Conservation (phyloP, 1,140 invertebrate genomes). For the Anastrepha obliqua region DNA sequence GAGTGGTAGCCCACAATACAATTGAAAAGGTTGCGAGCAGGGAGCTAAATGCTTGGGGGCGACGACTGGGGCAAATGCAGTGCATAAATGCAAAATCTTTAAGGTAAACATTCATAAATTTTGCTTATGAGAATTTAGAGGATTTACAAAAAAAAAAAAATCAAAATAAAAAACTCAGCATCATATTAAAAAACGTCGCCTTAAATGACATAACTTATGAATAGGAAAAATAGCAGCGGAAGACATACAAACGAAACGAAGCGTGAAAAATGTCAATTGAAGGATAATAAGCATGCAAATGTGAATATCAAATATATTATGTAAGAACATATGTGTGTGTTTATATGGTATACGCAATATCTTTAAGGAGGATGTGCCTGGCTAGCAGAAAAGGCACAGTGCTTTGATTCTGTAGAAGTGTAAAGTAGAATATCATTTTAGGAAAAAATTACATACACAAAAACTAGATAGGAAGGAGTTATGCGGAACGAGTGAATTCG, state of each 20-base stretch:
- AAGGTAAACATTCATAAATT: conserved; percentile 49
- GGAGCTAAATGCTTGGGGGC: background rate
- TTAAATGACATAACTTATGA: background rate
- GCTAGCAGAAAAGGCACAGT: background rate
- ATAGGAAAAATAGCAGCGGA: background rate
- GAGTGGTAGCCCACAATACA: background rate
- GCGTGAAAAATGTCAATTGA: conserved; percentile 39
- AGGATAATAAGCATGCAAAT: background rate
- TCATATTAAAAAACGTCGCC: background rate
- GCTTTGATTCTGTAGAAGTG: background rate
- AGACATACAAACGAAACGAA: conserved; percentile 32
- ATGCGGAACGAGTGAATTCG: no score
- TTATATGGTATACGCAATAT: background rate
- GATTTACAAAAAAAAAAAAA: background rate
- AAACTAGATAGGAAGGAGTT: no score
- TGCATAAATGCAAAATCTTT: conserved; percentile 46
- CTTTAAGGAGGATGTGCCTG: background rate
- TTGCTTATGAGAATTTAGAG: conserved; percentile 25
- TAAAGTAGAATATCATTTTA: background rate
- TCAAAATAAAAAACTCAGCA: background rate
- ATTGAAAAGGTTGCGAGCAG: background rate
- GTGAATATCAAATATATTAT: background rate
- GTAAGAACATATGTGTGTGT: background rate
- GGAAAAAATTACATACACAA: background rate
- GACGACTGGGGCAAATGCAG: background rate